phyloP scores from a whole-genome alignment of 2,797 vertebrate species.

The Tenualosa ilisha region DNA sequence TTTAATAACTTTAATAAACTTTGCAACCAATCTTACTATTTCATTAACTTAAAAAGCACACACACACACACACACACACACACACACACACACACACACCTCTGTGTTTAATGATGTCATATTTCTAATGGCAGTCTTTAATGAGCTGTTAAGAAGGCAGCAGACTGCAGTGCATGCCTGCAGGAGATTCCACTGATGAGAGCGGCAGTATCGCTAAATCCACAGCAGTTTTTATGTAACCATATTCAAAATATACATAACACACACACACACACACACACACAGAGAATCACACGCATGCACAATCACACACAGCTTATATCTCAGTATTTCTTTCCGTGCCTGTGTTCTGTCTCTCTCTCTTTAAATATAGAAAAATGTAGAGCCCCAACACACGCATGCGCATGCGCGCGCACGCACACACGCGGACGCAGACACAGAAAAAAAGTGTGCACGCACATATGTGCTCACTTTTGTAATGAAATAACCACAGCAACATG shows the following conservation, averaged over 20 bases:
- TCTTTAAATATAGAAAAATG: neutral
- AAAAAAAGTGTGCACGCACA: too few relatives aligned
- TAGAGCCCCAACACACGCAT: neutral
- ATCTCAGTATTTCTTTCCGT: neutral
- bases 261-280: neutral
- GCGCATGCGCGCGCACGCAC: neutral
- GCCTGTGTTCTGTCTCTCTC: neutral
- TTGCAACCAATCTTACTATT: neutral
- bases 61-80: slow-evolving; percentile 11
- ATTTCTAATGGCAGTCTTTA: slow-evolving; percentile 4
- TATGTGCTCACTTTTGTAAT: neutral
- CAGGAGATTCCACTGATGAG: neutral
- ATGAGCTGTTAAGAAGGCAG: slow-evolving; percentile 7
- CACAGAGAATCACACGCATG: neutral
- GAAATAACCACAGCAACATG: neutral
- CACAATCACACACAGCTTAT: neutral
- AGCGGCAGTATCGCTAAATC: neutral
- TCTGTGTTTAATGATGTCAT: neutral
- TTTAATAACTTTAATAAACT: neutral
- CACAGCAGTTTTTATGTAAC: neutral
- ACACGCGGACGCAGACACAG: neutral
- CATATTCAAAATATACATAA: neutral
- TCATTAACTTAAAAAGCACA: neutral
- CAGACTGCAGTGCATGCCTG: neutral
- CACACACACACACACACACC: slow-evolving; percentile 8